Base-by-base conservation (phyloP, 2,888 invertebrate genomes). In the Aphrophora alni region DNA sequence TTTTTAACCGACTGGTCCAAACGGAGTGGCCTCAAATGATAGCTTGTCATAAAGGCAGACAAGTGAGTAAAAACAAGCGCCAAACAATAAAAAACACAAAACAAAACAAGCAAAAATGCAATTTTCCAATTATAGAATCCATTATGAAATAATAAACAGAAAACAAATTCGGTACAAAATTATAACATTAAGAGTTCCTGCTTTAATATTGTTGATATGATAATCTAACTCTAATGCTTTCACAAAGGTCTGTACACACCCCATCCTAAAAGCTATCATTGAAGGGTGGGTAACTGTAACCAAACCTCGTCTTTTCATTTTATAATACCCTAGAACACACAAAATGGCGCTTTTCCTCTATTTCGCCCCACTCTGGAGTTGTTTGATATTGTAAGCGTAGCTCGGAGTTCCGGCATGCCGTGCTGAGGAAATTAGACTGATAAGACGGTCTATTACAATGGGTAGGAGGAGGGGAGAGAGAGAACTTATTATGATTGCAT, bases 301-400 rank as follows among this genome's bases (percentile, higher is more conserved):
- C 77, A 70, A 77, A 77, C 69, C 76, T 25, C 77, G 77, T 77
- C 77, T 77, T 77, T 77, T 77, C 77, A 77, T 77, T 77, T 77
- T 77, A 77, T 77, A 77, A 77, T 77, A 77, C 69, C 59, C 69
- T 77, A 77, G 70, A 77, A 77, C 77, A 77, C 77, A 77, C 77
- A 77, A 77, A 77, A 77, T 77, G 77, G 77, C 77, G 77, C 77
- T 77, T 77, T 77, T 77, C 77, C 77, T 77, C 77, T 69, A 77
- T 77, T 77, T 70, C 69, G 77, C 77, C 77, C 77, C 70, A 27
- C 25, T 77, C 69, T 38, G 77, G 77, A 77, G 33, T 69, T 69
- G 76, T 38, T 59, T 76, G 76, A 76, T 76, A 76, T 76, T 76
- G 77, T 77, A 33, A 68, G 69, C 33, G 70, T 68, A 38, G 69